Evolutionary conservation across 2,797 vertebrate genomes (phyloP).

Genomic region (Balearica regulorum): DNA sequence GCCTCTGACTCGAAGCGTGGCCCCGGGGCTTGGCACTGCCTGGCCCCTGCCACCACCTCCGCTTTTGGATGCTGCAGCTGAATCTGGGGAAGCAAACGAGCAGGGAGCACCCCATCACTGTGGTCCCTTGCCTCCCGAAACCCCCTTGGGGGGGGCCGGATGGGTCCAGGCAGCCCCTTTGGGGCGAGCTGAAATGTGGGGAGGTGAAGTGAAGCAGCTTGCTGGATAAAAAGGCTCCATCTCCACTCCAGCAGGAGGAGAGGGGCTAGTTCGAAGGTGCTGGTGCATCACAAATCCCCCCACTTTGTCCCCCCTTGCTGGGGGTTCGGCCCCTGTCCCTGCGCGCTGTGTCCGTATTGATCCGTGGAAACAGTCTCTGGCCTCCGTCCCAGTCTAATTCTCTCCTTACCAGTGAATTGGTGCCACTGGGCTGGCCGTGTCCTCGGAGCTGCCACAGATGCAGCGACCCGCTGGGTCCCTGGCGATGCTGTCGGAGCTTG

Average conservation of each 20-base stretch:
- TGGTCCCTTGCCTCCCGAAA: rapidly evolving
- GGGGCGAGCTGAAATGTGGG: neutral
- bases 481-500: rapidly evolving
- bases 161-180: neutral
- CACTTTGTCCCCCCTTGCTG: neutral
- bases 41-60: rapidly evolving
- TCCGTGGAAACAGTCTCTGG: neutral
- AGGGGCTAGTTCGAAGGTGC: neutral
- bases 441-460: neutral
- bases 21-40: neutral
- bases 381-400: neutral
- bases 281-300: neutral
- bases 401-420: neutral
- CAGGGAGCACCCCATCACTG: neutral
- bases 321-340: rapidly evolving
- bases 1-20: neutral
- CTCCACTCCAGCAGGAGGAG: neutral
- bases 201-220: neutral
- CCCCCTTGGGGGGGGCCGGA: rapidly evolving
- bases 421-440: neutral
- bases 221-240: neutral
- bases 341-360: neutral
- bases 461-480: neutral
- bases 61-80: neutral
- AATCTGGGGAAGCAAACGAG: rapidly evolving